Conservation (phyloP, 2,797 vertebrate genomes). For the Limosa lapponica region DNA sequence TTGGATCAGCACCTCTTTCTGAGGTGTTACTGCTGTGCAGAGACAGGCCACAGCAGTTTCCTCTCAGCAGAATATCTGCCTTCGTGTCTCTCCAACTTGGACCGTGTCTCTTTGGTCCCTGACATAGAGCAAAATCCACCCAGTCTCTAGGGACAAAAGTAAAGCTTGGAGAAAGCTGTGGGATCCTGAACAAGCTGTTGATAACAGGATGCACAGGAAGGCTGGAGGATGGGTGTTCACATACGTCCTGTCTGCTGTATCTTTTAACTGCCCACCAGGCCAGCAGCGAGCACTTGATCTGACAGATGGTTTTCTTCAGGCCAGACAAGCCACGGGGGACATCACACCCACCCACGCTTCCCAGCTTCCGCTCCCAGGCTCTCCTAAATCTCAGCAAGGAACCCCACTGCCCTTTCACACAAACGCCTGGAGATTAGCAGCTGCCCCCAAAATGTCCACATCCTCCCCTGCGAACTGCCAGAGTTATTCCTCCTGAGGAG, state of each 20-base stretch:
- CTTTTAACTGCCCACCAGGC: constrained; percentile 13
- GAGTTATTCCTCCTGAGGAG: not conserved
- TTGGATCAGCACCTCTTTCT: not conserved
- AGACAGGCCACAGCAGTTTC: not conserved
- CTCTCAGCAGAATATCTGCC: not conserved
- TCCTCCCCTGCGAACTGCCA: not conserved
- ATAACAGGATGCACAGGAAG: not conserved
- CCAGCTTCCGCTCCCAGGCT: constrained; percentile 47
- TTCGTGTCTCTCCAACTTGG: not conserved
- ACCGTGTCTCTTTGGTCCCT: not conserved
- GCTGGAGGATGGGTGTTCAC: constrained; percentile 39
- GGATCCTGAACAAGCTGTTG: not conserved
- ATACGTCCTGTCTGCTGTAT: not conserved
- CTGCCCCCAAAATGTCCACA: not conserved
- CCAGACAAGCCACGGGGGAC: not conserved
- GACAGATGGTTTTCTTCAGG: constrained; percentile 57
- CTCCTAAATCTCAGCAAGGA: not conserved
- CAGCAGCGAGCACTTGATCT: constrained; percentile 15
- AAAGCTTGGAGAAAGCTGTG: not conserved
- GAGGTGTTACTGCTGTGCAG: not conserved
- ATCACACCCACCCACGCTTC: constrained; percentile 8
- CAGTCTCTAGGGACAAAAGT: not conserved
- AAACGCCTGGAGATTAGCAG: not conserved
- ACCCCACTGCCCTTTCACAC: constrained; percentile 49
- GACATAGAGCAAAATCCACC: not conserved